A percentile compares a stretch with the other conserved stretches of the same genome.
phyloP scores from a whole-genome alignment of 2,888 invertebrate species.

The Dicycla oo region DNA sequence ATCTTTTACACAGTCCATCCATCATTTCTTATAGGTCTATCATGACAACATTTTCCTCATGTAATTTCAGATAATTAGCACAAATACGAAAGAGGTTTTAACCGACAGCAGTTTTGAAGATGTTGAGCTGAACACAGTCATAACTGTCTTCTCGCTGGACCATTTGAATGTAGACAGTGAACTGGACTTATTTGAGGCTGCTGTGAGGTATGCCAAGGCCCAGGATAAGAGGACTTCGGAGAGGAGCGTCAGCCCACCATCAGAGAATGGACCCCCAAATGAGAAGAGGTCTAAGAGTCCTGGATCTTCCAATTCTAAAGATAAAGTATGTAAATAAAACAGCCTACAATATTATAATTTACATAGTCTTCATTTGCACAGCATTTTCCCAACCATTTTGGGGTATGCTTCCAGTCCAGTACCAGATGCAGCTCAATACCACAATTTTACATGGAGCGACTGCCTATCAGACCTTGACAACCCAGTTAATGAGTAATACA shows the following conservation, averaged over 20 bases:
- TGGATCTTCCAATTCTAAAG: constrained; percentile 82
- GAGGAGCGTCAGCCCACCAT: constrained; percentile 76
- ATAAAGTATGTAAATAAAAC: constrained; percentile 54
- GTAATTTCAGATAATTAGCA: constrained; percentile 92
- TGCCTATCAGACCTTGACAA: too few relatives aligned
- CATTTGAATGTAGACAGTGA: constrained; percentile 94
- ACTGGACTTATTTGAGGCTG: constrained; percentile 94
- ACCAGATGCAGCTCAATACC: too few relatives aligned
- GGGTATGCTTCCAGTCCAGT: too few relatives aligned
- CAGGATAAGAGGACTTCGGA: constrained; percentile 79
- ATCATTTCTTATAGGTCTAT: too few relatives aligned
- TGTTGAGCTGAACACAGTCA: constrained; percentile 93
- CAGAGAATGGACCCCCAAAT: constrained; percentile 73
- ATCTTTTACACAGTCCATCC: too few relatives aligned
- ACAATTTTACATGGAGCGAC: too few relatives aligned
- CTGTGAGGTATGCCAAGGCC: constrained; percentile 89
- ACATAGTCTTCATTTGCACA: too few relatives aligned
- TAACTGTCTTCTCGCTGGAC: constrained; percentile 94
- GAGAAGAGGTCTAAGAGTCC: constrained; percentile 81
- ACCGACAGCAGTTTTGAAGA: constrained; percentile 94
- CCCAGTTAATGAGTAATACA: too few relatives aligned
- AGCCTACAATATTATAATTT: too few relatives aligned
- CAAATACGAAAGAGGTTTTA: constrained; percentile 94
- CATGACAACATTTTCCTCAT: not conserved
- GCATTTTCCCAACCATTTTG: too few relatives aligned